Evolutionary conservation across 1,140 invertebrate species (phyloP).

Genomic region (Drosophila ananassae): DNA sequence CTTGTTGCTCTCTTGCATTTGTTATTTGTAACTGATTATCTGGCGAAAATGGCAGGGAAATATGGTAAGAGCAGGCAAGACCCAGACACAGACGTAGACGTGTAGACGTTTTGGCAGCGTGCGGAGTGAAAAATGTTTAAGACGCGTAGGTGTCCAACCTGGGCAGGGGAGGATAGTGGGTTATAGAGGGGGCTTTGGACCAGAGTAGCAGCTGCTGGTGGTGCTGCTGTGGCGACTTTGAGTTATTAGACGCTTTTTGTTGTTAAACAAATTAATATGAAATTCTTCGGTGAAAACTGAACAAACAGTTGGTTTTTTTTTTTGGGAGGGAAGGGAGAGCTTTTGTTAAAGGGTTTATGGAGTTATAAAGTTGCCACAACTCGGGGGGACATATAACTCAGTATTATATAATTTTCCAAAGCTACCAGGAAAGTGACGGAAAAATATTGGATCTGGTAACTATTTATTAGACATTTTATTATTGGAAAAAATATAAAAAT

Average conservation of each 20-base stretch:
- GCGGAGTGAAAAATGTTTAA: slow-evolving; percentile 53
- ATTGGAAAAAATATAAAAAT: too few species aligned
- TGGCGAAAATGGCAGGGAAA: slow-evolving; percentile 39
- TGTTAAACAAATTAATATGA: slow-evolving; percentile 59
- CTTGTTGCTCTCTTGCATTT: slow-evolving; percentile 46
- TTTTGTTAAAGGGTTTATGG: background rate
- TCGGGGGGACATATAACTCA: too few species aligned
- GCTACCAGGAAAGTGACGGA: too few species aligned
- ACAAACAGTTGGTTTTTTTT: slow-evolving; percentile 20
- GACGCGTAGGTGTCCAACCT: slow-evolving; percentile 51
- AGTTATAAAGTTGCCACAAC: background rate
- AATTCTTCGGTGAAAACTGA: slow-evolving; percentile 46
- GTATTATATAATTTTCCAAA: background rate
- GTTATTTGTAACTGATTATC: slow-evolving; percentile 57
- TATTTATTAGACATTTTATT: too few species aligned
- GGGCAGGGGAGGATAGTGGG: background rate
- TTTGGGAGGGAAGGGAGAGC: background rate
- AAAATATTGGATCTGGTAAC: too few species aligned
- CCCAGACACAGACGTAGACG: slow-evolving; percentile 44
- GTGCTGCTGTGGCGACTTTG: slow-evolving; percentile 37
- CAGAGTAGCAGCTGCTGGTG: slow-evolving; percentile 9
- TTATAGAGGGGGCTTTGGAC: background rate
- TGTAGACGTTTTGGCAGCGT: slow-evolving; percentile 65
- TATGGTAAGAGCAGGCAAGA: background rate
- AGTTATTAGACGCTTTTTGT: slow-evolving; percentile 58